Evolutionary conservation across 1,140 invertebrate genomes (phyloP).

Genomic region (Callitettix versicolor): DNA sequence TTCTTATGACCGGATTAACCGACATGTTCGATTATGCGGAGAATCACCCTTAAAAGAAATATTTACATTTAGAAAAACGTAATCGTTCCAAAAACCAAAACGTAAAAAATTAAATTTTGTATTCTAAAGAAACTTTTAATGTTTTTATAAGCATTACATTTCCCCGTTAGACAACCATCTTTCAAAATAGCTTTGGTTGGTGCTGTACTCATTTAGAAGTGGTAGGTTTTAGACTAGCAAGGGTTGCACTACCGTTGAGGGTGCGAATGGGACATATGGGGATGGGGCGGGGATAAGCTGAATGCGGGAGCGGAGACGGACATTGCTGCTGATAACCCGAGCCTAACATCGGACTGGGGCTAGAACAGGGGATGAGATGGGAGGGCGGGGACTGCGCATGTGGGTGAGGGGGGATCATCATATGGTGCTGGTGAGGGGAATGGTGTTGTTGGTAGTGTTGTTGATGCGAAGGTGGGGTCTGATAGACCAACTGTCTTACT

Average conservation of each 20-base stretch:
- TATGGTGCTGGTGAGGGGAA: conserved; percentile 31
- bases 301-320: conserved; percentile 46
- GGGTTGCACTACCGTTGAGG: conserved; percentile 46
- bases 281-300: conserved; percentile 43
- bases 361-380: conserved; percentile 48
- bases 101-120: too few relatives aligned
- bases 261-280: conserved; percentile 52
- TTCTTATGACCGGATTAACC: too few relatives aligned
- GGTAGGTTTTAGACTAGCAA: not conserved
- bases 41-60: too few relatives aligned
- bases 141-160: too few relatives aligned
- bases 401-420: conserved; percentile 46
- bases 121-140: too few relatives aligned
- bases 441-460: conserved; percentile 47
- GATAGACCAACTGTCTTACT: conserved; percentile 89
- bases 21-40: too few relatives aligned
- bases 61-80: too few relatives aligned
- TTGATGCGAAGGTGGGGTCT: conserved; percentile 42
- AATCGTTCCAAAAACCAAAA: too few relatives aligned
- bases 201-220: not conserved
- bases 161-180: too few relatives aligned
- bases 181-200: too few relatives aligned
- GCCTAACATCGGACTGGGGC: conserved; percentile 38
- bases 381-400: conserved; percentile 46
- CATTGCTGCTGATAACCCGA: conserved; percentile 44